phyloP scores from a whole-genome alignment of 2,113 vertebrate species.

The Leptosomus discolor region DNA sequence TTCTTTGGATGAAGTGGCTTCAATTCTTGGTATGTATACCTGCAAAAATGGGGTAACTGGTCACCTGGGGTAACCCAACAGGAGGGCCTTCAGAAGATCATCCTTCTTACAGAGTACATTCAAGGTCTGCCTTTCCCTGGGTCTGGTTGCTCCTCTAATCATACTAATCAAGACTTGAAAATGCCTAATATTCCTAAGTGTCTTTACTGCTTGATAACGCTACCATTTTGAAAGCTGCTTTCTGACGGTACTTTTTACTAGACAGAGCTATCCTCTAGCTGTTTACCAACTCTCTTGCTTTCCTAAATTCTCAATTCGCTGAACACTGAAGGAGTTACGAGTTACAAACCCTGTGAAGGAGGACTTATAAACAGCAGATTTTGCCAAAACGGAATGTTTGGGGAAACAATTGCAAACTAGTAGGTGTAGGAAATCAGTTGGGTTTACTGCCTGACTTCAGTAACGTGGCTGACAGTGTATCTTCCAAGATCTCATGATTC shows the following conservation, averaged over 20 bases:
- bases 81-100: not conserved
- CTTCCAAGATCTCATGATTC: not conserved
- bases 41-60: not conserved
- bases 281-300: not conserved
- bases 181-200: not conserved
- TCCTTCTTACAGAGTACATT: not conserved
- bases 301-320: not conserved
- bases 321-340: not conserved
- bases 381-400: not conserved
- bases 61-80: not conserved
- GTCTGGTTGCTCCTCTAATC: not conserved
- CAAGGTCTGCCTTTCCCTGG: not conserved
- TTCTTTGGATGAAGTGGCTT: constrained; percentile 92
- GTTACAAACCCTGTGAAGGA: not conserved
- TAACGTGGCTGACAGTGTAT: not conserved
- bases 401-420: not conserved
- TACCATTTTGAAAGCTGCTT: not conserved
- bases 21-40: constrained; percentile 83
- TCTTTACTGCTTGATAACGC: not conserved
- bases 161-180: not conserved
- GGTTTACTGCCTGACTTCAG: not conserved
- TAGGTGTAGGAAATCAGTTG: not conserved
- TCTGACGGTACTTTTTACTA: not conserved
- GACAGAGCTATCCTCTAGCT: not conserved
- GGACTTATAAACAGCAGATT: not conserved